phyloP scores from a whole-genome alignment of 37 sponge, comb jelly and placozoan genomes.

The Oopsacas minuta region DNA sequence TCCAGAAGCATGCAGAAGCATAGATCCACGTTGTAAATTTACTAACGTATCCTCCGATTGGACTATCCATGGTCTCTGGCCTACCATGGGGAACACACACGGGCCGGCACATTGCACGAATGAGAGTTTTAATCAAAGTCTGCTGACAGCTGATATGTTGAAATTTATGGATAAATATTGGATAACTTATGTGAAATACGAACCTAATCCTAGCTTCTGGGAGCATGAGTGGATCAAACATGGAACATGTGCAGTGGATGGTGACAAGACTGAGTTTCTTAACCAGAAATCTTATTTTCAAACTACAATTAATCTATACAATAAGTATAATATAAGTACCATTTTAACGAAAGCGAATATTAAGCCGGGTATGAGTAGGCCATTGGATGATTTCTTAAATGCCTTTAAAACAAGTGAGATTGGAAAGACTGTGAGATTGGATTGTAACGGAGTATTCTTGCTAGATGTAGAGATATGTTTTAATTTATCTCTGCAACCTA shows the following conservation, averaged over 20 bases:
- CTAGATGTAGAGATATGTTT: not conserved
- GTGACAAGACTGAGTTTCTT: not conserved
- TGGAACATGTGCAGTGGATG: not conserved
- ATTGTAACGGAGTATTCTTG: not conserved
- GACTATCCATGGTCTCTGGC: slow-evolving; percentile 1
- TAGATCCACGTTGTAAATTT: not conserved
- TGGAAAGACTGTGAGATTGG: not conserved
- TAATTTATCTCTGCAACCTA: not conserved
- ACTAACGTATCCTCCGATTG: not conserved
- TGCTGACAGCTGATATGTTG: not conserved
- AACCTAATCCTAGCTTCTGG: not conserved
- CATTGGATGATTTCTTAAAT: not conserved
- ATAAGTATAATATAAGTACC: not conserved
- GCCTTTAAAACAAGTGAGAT: not conserved
- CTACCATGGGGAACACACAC: not conserved
- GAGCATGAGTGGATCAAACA: not conserved
- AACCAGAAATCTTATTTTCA: slow-evolving; percentile 5
- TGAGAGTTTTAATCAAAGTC: not conserved
- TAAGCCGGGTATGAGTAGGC: not conserved
- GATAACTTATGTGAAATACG: not conserved
- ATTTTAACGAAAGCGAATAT: not conserved
- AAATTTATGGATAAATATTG: not conserved
- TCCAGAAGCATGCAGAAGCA: not conserved
- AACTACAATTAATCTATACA: not conserved
- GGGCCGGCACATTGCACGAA: not conserved